Base-by-base conservation (phyloP, 2,888 invertebrate genomes). In the Bellardia bayeri region DNA sequence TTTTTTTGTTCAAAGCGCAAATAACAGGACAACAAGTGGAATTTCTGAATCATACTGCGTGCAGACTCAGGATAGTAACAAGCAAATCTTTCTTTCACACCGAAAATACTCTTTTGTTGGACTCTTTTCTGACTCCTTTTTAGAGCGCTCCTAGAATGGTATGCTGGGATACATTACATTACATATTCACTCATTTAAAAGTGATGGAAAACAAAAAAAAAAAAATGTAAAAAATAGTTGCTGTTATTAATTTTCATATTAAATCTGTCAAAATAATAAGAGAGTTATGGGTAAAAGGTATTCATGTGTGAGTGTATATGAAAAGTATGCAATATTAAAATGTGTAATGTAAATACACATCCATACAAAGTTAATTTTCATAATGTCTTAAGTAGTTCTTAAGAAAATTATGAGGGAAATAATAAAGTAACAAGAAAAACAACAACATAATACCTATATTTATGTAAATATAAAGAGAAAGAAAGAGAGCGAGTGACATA, bases 191-290 rank as follows among this genome's bases (percentile, higher is more conserved):
- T 75, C 14, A 45, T 45, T 45, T 45, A 45, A 45, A 45, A 13
- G 45, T 45, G 4, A 45, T 13, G 45, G 13, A 58, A 45, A 42
- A n/a, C 9, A 61, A 3, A 61, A 75, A 5, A 2, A 3, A 16
- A 37, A 33, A 33, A 33, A 23, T 23, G 40, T 16, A 33, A 64
- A 66, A 79, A 87, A 82, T n/a, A 75, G 49, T 23, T 51, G 4
- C 54, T 51, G 13, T 87, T 89, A 89, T 91, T 90, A 90, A 91
- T 91, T 91, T 91, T 90, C 90, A 89, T 91, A 92, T 91, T 91
- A 90, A 91, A 91, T 91, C 90, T 90, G 91, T 91, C 90, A 89
- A 91, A 91, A 90, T 89, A 89, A 79, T 69, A 37, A 76, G 75
- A 61, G 54, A 78, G 37, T 16, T 45, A 79, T 71, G 64, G 14